These are phyloP conservation scores for Dicaeum eximium DNA, from an alignment of 2,113 vertebrate species.

Conservation along the genomic window DNA sequence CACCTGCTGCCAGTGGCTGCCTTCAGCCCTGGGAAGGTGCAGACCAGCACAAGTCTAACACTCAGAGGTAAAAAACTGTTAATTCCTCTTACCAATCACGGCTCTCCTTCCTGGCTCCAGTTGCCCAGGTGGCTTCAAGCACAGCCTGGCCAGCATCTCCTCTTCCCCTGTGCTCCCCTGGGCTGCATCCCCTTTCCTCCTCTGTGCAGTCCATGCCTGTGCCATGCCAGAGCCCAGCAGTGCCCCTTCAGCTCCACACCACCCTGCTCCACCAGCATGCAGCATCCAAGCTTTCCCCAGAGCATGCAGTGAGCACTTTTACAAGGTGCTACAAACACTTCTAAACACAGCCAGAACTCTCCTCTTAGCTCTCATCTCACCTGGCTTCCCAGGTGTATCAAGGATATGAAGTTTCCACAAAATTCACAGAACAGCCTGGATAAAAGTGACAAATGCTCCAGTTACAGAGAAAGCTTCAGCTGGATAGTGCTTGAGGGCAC, in stretches of 20 bases:
- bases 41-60: not conserved
- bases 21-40: not conserved
- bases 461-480: not conserved
- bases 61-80: not conserved
- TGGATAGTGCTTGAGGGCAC: not conserved
- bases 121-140: not conserved
- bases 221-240: fast-evolving
- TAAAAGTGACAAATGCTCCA: not conserved
- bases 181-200: not conserved
- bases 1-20: fast-evolving
- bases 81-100: not conserved
- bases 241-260: not conserved
- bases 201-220: not conserved
- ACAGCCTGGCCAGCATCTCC: not conserved
- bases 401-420: not conserved
- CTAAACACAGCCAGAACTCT: not conserved
- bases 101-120: not conserved
- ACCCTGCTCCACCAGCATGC: fast-evolving
- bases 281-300: not conserved
- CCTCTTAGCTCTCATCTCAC: not conserved
- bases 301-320: not conserved
- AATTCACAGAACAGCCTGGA: not conserved
- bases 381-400: not conserved
- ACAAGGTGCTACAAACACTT: not conserved
- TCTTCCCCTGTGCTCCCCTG: not conserved